A percentile compares a stretch with the other conserved stretches of the same genome.
These are phyloP conservation scores for Amphiprion percula DNA, from an alignment of 2,113 vertebrate genomes.

Conservation along the genomic window DNA sequence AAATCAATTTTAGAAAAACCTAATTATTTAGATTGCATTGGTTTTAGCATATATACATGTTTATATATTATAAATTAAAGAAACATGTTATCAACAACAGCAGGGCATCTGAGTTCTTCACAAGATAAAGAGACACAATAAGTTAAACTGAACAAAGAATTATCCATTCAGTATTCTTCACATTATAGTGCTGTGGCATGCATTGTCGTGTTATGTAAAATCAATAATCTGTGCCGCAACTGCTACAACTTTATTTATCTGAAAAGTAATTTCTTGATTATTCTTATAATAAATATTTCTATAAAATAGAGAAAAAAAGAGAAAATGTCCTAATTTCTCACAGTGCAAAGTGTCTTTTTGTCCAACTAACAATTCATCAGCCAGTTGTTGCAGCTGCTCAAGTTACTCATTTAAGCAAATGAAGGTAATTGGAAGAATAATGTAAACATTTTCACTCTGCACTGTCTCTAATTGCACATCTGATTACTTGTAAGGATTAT, in stretches of 20 bases:
- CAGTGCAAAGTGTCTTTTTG: background rate
- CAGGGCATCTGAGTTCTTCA: no score
- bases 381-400: background rate
- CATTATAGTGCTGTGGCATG: background rate
- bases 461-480: background rate
- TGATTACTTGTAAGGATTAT: background rate
- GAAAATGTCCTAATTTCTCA: no score
- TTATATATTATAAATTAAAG: no score
- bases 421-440: background rate
- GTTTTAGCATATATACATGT: background rate
- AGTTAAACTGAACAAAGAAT: background rate
- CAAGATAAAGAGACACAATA: background rate
- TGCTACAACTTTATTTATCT: background rate
- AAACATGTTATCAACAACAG: no score
- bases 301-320: background rate
- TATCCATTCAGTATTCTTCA: no score
- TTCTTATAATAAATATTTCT: background rate
- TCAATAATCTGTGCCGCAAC: background rate
- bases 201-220: background rate
- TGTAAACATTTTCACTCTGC: background rate
- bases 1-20: background rate
- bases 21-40: background rate
- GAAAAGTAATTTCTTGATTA: no score
- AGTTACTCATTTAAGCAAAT: slow-evolving; percentile 1
- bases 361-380: background rate